Evolutionary conservation across 1,140 invertebrate genomes (phyloP).

Genomic region (Calephelis nemesis): DNA sequence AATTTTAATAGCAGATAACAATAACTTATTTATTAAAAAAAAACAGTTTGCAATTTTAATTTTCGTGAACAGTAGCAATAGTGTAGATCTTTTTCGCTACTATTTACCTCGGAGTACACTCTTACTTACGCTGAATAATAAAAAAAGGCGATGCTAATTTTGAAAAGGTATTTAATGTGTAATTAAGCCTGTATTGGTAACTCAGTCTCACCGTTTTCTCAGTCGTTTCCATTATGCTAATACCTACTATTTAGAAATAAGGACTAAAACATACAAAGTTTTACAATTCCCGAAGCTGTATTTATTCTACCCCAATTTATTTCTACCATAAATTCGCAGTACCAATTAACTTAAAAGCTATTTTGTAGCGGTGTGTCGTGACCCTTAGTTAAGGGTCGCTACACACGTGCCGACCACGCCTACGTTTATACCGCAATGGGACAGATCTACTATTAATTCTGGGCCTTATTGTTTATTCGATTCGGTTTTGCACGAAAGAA

Average conservation of each 20-base stretch:
- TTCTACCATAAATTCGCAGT: slow-evolving; percentile 51
- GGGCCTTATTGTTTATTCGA: background rate
- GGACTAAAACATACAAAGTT: background rate
- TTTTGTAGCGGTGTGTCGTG: slow-evolving; percentile 39
- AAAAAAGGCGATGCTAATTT: too few relatives aligned
- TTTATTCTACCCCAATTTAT: slow-evolving; percentile 58
- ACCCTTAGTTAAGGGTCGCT: slow-evolving; percentile 64
- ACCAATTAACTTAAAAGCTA: slow-evolving; percentile 58
- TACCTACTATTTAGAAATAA: background rate
- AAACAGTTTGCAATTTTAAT: too few relatives aligned
- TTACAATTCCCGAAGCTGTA: background rate
- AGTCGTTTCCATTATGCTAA: background rate
- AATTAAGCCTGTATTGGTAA: too few relatives aligned
- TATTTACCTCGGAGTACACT: too few relatives aligned
- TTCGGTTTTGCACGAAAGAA: too few relatives aligned
- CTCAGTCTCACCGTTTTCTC: too few relatives aligned
- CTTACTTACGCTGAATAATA: too few relatives aligned
- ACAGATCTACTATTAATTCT: background rate
- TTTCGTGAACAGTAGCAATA: too few relatives aligned
- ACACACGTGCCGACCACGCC: slow-evolving; percentile 60
- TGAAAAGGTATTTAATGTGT: too few relatives aligned
- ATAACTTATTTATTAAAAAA: too few relatives aligned
- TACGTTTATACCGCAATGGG: slow-evolving; percentile 41
- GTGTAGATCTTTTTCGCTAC: too few relatives aligned
- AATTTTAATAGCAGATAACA: too few relatives aligned